Evolutionary conservation across 2,888 invertebrate species (phyloP).

Genomic region (Ferdinandea cuprea): DNA sequence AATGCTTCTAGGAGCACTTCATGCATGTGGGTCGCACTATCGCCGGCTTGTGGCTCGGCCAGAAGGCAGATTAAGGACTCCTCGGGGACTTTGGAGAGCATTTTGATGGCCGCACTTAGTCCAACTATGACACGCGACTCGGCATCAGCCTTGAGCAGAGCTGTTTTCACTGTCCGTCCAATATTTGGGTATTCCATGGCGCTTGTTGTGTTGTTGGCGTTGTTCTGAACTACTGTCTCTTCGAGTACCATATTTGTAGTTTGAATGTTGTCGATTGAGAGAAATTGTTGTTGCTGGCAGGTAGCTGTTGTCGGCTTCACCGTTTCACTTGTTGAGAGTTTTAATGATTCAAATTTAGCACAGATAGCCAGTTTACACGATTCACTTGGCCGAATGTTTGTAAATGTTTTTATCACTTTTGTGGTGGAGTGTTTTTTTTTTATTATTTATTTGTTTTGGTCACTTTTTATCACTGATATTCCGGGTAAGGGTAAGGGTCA

Average conservation of each 20-base stretch:
- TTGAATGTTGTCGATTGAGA: slow-evolving; percentile 49
- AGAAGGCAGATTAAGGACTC: slow-evolving; percentile 88
- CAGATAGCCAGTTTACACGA: slow-evolving; percentile 70
- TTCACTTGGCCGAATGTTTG: slow-evolving; percentile 55
- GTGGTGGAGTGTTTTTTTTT: slow-evolving; percentile 8
- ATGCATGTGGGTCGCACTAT: slow-evolving; percentile 91
- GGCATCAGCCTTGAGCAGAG: slow-evolving; percentile 80
- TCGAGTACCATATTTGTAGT: slow-evolving; percentile 75
- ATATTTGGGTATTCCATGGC: slow-evolving; percentile 79
- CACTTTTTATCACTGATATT: slow-evolving; percentile 71
- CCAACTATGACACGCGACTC: slow-evolving; percentile 82
- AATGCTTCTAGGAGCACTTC: slow-evolving; percentile 90
- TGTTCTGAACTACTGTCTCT: slow-evolving; percentile 64
- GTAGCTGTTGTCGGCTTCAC: slow-evolving; percentile 66
- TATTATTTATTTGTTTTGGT: slow-evolving; percentile 25
- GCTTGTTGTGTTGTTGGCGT: slow-evolving; percentile 49
- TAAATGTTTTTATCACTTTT: slow-evolving; percentile 41
- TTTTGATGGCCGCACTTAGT: slow-evolving; percentile 81
- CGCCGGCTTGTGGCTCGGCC: slow-evolving; percentile 87
- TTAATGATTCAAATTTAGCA: slow-evolving; percentile 53
- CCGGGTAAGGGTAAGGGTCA: slow-evolving; percentile 28
- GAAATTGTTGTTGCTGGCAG: slow-evolving; percentile 22
- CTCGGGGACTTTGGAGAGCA: slow-evolving; percentile 82
- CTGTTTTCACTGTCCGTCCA: slow-evolving; percentile 81
- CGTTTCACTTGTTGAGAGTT: slow-evolving; percentile 64